Evolutionary conservation across 2,113 vertebrate species (phyloP).

Genomic region (Phyllostomus discolor): DNA sequence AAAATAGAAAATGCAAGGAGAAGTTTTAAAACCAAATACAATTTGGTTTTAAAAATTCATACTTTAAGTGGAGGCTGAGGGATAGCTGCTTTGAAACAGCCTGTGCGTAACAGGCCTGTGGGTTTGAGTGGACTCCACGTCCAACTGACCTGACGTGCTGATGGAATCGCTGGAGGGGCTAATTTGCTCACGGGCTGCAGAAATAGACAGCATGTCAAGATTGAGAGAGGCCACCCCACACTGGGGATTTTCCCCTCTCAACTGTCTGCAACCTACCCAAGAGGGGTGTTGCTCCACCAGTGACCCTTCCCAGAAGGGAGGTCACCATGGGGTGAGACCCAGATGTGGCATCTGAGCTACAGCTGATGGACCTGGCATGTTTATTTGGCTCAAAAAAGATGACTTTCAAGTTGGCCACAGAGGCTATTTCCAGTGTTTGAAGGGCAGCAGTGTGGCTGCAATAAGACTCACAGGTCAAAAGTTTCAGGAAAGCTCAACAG

Average conservation of each 20-base stretch:
- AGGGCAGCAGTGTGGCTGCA: not conserved
- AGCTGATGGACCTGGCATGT: not conserved
- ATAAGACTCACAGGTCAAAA: not conserved
- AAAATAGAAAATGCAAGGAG: not conserved
- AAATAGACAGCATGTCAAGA: not conserved
- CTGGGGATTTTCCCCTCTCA: not conserved
- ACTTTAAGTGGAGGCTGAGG: not conserved
- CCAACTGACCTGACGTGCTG: accelerated
- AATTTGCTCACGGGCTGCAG: not conserved
- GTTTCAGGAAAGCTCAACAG: not conserved
- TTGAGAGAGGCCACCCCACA: accelerated
- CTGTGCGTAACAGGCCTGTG: not conserved
- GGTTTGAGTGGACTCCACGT: not conserved
- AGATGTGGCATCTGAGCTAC: too few relatives aligned
- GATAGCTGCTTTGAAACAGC: not conserved
- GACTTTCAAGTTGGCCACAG: not conserved
- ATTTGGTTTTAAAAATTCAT: not conserved
- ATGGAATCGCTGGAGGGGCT: not conserved
- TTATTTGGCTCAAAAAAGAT: not conserved
- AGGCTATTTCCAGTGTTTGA: not conserved
- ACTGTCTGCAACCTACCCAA: not conserved
- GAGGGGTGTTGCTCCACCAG: not conserved
- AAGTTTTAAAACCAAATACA: not conserved
- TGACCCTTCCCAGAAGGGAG: not conserved
- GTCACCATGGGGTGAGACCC: not conserved